These are phyloP conservation scores for Megathymus violae DNA, from an alignment of 1,140 invertebrate species.

Conservation along the genomic window DNA sequence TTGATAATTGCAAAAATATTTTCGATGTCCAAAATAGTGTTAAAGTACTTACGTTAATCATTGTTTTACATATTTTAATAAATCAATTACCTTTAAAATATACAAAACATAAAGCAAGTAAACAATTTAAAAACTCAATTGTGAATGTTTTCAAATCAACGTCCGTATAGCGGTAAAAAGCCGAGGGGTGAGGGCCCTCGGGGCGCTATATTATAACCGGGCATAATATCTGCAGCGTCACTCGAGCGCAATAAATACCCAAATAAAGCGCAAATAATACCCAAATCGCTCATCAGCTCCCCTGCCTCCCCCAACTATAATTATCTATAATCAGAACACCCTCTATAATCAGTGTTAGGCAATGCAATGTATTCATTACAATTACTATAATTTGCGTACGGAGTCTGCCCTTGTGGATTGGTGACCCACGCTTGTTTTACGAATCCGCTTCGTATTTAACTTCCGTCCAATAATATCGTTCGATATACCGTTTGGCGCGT, in stretches of 20 bases:
- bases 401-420: conserved; percentile 32
- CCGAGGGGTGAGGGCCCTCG: conserved; percentile 65
- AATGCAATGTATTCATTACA: conserved; percentile 67
- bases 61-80: too few species aligned
- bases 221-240: conserved; percentile 83
- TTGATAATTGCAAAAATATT: too few species aligned
- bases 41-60: too few species aligned
- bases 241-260: conserved; percentile 84
- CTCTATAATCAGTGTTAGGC: conserved; percentile 66
- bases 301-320: conserved; percentile 73
- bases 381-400: conserved; percentile 63
- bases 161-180: conserved; percentile 51
- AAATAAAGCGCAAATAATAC: conserved; percentile 85
- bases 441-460: conserved; percentile 29
- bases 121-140: conserved; percentile 50
- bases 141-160: conserved; percentile 62
- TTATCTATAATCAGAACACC: conserved; percentile 78
- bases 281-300: conserved; percentile 83
- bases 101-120: conserved; percentile 21
- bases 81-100: conserved; percentile 11
- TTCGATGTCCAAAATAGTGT: too few species aligned
- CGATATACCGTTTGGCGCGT: conserved; percentile 26
- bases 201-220: conserved; percentile 68
- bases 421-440: conserved; percentile 39
- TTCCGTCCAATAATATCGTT: conserved; percentile 14